These are phyloP conservation scores for Masnerella sp. DNA, from an alignment of 2,888 invertebrate genomes.

Conservation along the genomic window DNA sequence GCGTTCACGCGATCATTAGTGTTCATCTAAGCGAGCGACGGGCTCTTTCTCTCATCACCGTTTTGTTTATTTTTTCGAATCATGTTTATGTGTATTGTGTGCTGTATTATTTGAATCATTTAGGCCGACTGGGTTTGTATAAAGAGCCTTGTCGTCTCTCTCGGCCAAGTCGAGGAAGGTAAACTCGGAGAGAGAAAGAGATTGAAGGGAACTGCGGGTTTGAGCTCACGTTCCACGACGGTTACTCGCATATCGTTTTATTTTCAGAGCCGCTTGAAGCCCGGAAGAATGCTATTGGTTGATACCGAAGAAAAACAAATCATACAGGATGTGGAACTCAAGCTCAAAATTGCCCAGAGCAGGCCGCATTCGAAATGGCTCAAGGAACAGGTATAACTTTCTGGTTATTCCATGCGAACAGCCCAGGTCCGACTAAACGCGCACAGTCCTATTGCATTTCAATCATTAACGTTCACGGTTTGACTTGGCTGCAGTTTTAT, in stretches of 20 bases:
- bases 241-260: slow-evolving; percentile 70
- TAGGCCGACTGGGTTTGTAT: slow-evolving; percentile 75
- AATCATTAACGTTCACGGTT: background rate
- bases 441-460: background rate
- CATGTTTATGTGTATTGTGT: slow-evolving; percentile 68
- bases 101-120: slow-evolving; percentile 72
- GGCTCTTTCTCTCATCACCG: slow-evolving; percentile 40
- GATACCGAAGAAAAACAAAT: slow-evolving; percentile 94
- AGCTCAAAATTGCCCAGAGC: slow-evolving; percentile 90
- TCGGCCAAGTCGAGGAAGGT: background rate
- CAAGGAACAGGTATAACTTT: slow-evolving; percentile 85
- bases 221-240: slow-evolving; percentile 64
- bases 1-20: slow-evolving; percentile 46
- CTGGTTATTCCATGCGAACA: slow-evolving; percentile 14
- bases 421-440: background rate
- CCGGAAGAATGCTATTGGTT: slow-evolving; percentile 98
- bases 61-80: slow-evolving; percentile 74
- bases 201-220: slow-evolving; percentile 25
- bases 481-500: too few species aligned
- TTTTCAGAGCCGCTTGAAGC: slow-evolving; percentile 94
- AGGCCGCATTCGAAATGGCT: slow-evolving; percentile 96
- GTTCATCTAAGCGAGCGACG: slow-evolving; percentile 29
- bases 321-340: slow-evolving; percentile 96
- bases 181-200: background rate
- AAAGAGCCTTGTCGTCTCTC: slow-evolving; percentile 55